Evolutionary conservation across 2,888 invertebrate species (phyloP), one percentile per base, ranked within the genome.

Genomic region (Temnothorax rugatulus): DNA sequence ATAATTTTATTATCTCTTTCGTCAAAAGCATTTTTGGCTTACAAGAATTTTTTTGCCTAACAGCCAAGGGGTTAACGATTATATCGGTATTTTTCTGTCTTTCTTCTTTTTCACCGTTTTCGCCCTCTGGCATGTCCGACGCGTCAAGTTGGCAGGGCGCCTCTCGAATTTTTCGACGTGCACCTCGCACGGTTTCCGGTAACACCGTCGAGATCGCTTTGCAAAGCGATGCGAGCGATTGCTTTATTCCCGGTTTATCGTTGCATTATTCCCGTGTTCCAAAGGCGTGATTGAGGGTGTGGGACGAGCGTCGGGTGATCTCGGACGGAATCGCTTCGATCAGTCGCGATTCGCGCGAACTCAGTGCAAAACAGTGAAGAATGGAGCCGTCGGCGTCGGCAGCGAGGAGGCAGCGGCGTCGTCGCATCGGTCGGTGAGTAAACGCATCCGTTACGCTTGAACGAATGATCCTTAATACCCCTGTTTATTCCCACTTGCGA

Each of bases 371-470:
- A 34, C 11, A 15, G 54, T 25, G 25, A 61, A 74, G 34, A 61
- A 34, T 9, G 41, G 29, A 68, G 21, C 41, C 21, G 13, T 41
- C 11, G 68, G 0, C 34, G 34, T 34, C 34, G 44, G 1, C 25
- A 25, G 38, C 7, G 25, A 25, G n/a, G 13, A n/a, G n/a, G 15
- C 57, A 29, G 57, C 15, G 21, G 18, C 64, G 34, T 1, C 41
- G 34, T 4, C 18, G 38, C 68, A n/a, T 29, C 54, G 77, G 11
- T 52, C 44, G 68, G 44, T 44, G 69, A 69, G 52, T 69, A 68
- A 68, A 41, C 15, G 8, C 34, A 41, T 54, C 25, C 18, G 18
- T 52, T 61, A 25, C 29, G 25, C 38, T 61, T 3, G 44, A 47
- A 18, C 38, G 15, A 66, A 2, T 13, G 41, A 54, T 38, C 21